phyloP scores from a whole-genome alignment of 2,797 vertebrate genomes.

The Heteromormyrus szaboi region DNA sequence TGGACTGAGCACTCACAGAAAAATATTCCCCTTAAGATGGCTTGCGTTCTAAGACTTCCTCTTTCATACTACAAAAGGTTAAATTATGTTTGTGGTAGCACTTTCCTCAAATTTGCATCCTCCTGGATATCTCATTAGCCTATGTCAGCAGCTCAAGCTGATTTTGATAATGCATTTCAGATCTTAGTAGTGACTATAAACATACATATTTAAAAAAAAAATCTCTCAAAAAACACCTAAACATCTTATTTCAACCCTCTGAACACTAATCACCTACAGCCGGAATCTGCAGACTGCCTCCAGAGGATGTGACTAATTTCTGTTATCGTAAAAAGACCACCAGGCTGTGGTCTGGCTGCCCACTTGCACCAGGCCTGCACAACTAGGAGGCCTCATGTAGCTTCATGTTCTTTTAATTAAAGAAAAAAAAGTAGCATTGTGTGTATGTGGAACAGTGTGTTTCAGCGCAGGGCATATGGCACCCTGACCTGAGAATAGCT shows the following conservation, averaged over 20 bases:
- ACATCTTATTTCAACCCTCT: not conserved
- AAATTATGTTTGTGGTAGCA: not conserved
- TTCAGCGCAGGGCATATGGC: not conserved
- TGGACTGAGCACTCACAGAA: not conserved
- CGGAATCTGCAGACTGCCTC: not conserved
- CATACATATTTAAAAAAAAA: not conserved
- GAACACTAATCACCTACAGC: not conserved
- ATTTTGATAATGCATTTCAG: not conserved
- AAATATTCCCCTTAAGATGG: not conserved
- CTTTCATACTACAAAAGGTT: not conserved
- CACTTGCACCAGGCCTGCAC: not conserved
- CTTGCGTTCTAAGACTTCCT: not conserved
- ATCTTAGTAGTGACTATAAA: not conserved
- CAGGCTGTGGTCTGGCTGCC: not conserved
- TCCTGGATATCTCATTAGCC: not conserved
- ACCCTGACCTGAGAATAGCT: not conserved
- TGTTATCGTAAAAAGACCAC: conserved; percentile 4
- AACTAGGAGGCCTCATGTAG: not conserved
- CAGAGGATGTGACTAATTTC: not conserved
- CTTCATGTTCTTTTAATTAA: not conserved
- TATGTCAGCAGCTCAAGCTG: not conserved
- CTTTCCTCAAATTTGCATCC: not conserved
- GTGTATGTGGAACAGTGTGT: not conserved
- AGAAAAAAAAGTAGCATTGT: not conserved
- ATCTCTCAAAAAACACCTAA: not conserved